These are phyloP conservation scores for Cecropterus lyciades DNA, from an alignment of 1,140 invertebrate species.

Conservation along the genomic window DNA sequence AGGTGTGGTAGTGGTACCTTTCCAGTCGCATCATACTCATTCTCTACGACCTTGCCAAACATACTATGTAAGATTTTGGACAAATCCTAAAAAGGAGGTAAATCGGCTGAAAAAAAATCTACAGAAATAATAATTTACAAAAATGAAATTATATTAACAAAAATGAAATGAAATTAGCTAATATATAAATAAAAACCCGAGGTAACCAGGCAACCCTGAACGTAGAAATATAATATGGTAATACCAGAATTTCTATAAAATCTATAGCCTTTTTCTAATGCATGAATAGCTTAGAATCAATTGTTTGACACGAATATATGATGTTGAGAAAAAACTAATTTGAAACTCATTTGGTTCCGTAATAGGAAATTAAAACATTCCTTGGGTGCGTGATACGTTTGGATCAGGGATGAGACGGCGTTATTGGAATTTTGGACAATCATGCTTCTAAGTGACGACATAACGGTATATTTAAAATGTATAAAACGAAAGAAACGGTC, in stretches of 20 bases:
- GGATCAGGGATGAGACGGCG: not conserved
- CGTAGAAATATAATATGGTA: constrained; percentile 13
- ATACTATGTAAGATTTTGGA: too few relatives aligned
- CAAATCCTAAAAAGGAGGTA: too few relatives aligned
- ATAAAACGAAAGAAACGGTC: not conserved
- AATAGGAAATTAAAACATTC: constrained; percentile 12
- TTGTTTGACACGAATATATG: constrained; percentile 14
- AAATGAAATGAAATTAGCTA: too few relatives aligned
- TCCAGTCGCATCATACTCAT: too few relatives aligned
- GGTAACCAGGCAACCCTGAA: constrained; percentile 5
- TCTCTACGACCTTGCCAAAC: too few relatives aligned
- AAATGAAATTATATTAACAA: too few relatives aligned
- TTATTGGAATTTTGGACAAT: not conserved
- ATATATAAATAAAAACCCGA: too few relatives aligned
- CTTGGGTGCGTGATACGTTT: not conserved
- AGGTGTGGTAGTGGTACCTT: too few relatives aligned
- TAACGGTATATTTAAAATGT: not conserved
- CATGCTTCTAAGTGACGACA: not conserved
- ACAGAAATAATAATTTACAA: too few relatives aligned
- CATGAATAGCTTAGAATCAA: constrained; percentile 13
- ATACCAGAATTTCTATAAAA: constrained; percentile 19
- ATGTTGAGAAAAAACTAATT: constrained; percentile 1
- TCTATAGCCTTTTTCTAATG: constrained; percentile 10
- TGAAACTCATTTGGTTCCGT: constrained; percentile 9
- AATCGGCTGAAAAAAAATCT: too few relatives aligned